A percentile compares a stretch with the other conserved stretches of the same genome.
Conservation (phyloP, 2,888 invertebrate species). For the Luffia ferchaultella region DNA sequence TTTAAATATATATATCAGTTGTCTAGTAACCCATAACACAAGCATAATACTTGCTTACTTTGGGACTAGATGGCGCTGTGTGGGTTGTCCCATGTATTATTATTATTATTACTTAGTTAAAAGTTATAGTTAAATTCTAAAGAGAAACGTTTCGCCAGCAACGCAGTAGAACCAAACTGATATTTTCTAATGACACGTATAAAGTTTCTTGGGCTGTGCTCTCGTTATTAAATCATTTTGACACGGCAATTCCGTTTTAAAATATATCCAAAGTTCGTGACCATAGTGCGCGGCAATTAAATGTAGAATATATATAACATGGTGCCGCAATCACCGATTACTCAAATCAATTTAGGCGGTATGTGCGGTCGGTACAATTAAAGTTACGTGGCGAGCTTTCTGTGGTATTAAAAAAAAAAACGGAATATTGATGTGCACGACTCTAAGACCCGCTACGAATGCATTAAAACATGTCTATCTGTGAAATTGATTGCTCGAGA, state of each 20-base stretch:
- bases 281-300: constrained; percentile 33
- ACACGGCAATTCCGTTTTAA: constrained; percentile 32
- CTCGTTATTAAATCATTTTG: constrained; percentile 32
- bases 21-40: no score
- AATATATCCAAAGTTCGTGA: constrained; percentile 28
- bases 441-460: constrained; percentile 30
- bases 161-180: no score
- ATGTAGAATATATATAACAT: constrained; percentile 33
- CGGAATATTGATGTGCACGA: constrained; percentile 48
- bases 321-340: constrained; percentile 41
- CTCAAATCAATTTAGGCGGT: constrained; percentile 51
- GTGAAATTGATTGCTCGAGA: background rate
- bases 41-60: no score
- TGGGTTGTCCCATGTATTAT: no score
- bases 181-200: no score
- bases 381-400: constrained; percentile 43
- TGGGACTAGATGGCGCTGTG: no score
- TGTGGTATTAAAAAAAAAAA: constrained; percentile 26
- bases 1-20: no score
- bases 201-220: background rate
- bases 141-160: no score
- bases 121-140: no score
- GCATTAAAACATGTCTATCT: constrained; percentile 26
- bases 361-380: constrained; percentile 41
- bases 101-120: no score